Base-by-base conservation (phyloP, 2,888 invertebrate species). In the Crematogaster levior region DNA sequence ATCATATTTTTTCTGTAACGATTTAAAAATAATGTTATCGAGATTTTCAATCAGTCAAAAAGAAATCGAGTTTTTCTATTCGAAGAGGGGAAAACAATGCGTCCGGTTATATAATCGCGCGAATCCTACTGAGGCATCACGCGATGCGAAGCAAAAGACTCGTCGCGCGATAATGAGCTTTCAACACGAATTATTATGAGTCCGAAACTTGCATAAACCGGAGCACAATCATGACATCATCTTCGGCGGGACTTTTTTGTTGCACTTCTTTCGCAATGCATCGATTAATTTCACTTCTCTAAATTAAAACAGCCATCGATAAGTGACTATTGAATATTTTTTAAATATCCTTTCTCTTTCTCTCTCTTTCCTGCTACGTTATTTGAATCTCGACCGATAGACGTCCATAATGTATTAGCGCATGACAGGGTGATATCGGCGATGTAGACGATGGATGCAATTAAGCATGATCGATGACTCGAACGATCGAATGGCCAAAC, bases 381-480 rank as follows among this genome's bases (percentile, higher is more conserved):
- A 73, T 61, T 48, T 60, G 60, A n/a, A 73, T 72, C 43, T n/a
- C 51, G 61, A 48, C 48, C 61, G 60, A 73, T 56, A 56, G 66
- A 66, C 56, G 66, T 43, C 43, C 60, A 48, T 46, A 48, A 61
- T 56, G 73, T 74, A 65, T 74, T 73, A 68, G 77, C 81, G 65
- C 66, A 61, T 56, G 74, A 77, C 72, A 81, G 68, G 79, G 77
- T 79, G 73, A 46, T 79, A 82, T 82, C 77, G 53, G 56, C 73
- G 70, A 77, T 66, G 46, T 43, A 75, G 56, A 82, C 75, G 85
- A 65, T 66, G 66, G 56, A 66, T 79, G 80, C 88, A 85, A 84
- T 88, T 86, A 88, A 87, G 74, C 70, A 82, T 88, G 81, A 88
- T 88, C 85, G 81, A 86, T 85, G 85, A 84, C 68, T 79, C 72